Percentiles rank a stretch among this genome's conserved stretches.
Evolutionary conservation across 1,140 invertebrate genomes (phyloP).

Genomic region (Ceratina japonica): DNA sequence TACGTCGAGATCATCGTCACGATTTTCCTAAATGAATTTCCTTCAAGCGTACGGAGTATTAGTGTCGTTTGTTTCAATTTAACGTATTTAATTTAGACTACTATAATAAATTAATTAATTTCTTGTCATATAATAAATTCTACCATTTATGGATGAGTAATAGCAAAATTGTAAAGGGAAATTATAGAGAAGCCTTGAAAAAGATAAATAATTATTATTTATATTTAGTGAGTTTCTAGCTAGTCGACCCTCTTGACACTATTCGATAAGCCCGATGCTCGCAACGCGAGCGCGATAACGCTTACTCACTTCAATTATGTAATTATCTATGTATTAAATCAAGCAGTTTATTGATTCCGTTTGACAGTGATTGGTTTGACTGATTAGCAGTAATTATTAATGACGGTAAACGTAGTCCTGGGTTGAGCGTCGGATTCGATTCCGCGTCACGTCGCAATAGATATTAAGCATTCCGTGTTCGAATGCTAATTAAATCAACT

Average conservation of each 20-base stretch:
- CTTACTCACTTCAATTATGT: neutral
- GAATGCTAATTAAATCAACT: conserved; percentile 12
- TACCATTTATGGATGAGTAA: too few relatives aligned
- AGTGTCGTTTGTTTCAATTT: neutral
- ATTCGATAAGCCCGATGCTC: neutral
- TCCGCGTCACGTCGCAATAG: conserved; percentile 5
- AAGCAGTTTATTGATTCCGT: conserved; percentile 29
- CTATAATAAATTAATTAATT: too few relatives aligned
- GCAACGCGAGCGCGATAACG: neutral
- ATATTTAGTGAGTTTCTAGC: neutral
- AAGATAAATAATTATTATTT: too few relatives aligned
- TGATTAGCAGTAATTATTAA: conserved; percentile 32
- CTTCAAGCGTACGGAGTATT: too few relatives aligned
- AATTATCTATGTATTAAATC: conserved; percentile 36
- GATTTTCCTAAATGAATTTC: neutral
- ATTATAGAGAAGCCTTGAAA: too few relatives aligned
- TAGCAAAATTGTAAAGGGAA: too few relatives aligned
- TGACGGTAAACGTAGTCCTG: conserved; percentile 3
- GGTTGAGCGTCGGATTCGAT: conserved; percentile 19
- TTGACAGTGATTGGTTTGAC: conserved; percentile 37
- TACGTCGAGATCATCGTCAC: neutral
- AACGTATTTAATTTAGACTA: too few relatives aligned
- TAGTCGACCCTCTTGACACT: neutral
- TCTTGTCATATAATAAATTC: too few relatives aligned
- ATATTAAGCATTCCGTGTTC: conserved; percentile 34